phyloP scores from a whole-genome alignment of 2,797 vertebrate genomes.

The Lithobates pipiens region DNA sequence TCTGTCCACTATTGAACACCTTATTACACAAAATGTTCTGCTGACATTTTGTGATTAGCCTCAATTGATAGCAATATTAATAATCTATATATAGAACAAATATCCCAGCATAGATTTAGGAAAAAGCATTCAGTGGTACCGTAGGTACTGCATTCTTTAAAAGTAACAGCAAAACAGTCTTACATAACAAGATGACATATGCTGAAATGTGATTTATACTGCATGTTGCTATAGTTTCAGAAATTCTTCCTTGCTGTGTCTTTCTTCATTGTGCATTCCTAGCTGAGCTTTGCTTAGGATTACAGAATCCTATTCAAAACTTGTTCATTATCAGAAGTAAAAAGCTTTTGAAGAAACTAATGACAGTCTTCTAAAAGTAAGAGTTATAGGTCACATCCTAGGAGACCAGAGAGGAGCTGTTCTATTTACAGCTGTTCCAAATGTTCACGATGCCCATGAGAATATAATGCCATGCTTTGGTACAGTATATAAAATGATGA shows the following conservation, averaged over 20 bases:
- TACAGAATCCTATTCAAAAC: constrained; percentile 13
- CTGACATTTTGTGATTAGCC: background rate
- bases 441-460: constrained; percentile 11
- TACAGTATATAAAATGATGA: constrained; percentile 19
- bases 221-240: background rate
- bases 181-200: background rate
- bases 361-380: constrained; percentile 12
- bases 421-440: constrained; percentile 38
- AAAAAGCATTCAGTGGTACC: background rate
- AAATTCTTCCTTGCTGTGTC: background rate
- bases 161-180: background rate
- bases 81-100: too few relatives aligned
- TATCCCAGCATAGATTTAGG: background rate
- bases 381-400: constrained; percentile 40
- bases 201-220: background rate
- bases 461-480: constrained; percentile 6
- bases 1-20: background rate
- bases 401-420: constrained; percentile 14
- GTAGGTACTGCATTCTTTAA: background rate
- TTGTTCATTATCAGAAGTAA: constrained; percentile 21
- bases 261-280: background rate
- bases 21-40: background rate
- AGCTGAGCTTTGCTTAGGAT: background rate
- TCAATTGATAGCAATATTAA: background rate
- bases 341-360: constrained; percentile 17